Percentiles rank a stretch among this genome's conserved stretches.
Evolutionary conservation across 2,113 vertebrate species (phyloP).

Genomic region (Clarias batrachus): DNA sequence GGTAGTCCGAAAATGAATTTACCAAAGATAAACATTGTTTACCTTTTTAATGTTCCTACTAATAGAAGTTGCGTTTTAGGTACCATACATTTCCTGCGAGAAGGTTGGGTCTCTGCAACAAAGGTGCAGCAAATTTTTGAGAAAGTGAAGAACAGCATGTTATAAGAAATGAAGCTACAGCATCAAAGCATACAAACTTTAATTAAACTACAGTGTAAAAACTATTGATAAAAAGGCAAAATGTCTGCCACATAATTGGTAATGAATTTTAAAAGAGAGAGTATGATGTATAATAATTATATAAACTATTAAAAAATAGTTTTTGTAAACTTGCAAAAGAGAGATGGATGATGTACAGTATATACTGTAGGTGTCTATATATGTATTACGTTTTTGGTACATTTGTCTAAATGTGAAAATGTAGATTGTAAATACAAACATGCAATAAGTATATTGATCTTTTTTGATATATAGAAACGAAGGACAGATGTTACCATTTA

Average conservation of each 20-base stretch:
- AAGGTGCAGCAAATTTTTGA: conserved; percentile 83
- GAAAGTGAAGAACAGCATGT: conserved; percentile 71
- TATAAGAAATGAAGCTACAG: conserved; percentile 47
- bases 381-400: not conserved
- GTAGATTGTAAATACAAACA: no score
- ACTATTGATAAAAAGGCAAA: not conserved
- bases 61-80: conserved; percentile 60
- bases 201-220: not conserved
- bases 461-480: not conserved
- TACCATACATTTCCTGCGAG: conserved; percentile 78
- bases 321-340: no score
- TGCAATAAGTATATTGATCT: not conserved
- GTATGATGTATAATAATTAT: not conserved
- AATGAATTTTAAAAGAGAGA: not conserved
- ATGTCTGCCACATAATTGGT: not conserved
- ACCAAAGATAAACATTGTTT: not conserved
- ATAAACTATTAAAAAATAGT: no score
- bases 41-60: conserved; percentile 8
- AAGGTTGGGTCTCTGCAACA: conserved; percentile 82
- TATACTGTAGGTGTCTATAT: not conserved
- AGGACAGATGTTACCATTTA: not conserved
- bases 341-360: not conserved
- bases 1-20: conserved; percentile 62
- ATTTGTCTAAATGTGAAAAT: not conserved
- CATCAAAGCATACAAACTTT: not conserved